Evolutionary conservation across 1,140 invertebrate species (phyloP).

Genomic region (Steinernema feltiae): DNA sequence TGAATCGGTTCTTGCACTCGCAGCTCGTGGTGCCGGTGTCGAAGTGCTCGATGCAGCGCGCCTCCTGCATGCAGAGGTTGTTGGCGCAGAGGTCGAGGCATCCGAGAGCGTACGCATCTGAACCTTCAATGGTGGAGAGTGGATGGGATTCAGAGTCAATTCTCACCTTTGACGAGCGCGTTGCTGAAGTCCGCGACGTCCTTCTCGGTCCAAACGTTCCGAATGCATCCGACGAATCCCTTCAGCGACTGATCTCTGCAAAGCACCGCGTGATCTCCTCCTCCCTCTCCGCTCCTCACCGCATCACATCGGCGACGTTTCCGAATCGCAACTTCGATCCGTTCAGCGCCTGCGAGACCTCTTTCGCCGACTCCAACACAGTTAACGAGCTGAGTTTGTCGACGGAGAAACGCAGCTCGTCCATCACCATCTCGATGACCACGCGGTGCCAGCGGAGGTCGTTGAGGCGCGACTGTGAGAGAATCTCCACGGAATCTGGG

Average conservation of each 20-base stretch:
- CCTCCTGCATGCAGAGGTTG: constrained; percentile 37
- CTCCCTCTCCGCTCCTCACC: not conserved
- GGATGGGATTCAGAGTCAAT: constrained; percentile 15
- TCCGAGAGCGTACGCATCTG: constrained; percentile 28
- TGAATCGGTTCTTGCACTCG: constrained; percentile 41
- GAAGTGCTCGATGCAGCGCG: constrained; percentile 44
- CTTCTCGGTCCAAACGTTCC: constrained; percentile 36
- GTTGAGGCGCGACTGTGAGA: constrained; percentile 29
- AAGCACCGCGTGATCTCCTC: constrained; percentile 4
- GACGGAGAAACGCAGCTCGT: constrained; percentile 42
- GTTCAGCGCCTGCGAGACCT: constrained; percentile 10
- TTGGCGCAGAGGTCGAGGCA: constrained; percentile 36
- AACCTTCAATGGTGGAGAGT: constrained; percentile 8
- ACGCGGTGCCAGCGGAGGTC: constrained; percentile 44
- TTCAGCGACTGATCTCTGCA: constrained; percentile 16
- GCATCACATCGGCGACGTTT: not conserved
- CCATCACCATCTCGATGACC: constrained; percentile 34
- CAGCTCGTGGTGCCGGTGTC: constrained; percentile 39
- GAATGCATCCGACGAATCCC: constrained; percentile 42
- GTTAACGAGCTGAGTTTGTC: constrained; percentile 35
- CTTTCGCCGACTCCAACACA: constrained; percentile 4
- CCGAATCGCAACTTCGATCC: constrained; percentile 8
- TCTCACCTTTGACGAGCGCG: not conserved
- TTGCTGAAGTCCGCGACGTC: constrained; percentile 18
- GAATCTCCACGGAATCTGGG: not conserved